Evolutionary conservation across 2,888 invertebrate genomes (phyloP), one percentile per base, ranked within the genome.

Genomic region (Branchinecta sandiegonensis): DNA sequence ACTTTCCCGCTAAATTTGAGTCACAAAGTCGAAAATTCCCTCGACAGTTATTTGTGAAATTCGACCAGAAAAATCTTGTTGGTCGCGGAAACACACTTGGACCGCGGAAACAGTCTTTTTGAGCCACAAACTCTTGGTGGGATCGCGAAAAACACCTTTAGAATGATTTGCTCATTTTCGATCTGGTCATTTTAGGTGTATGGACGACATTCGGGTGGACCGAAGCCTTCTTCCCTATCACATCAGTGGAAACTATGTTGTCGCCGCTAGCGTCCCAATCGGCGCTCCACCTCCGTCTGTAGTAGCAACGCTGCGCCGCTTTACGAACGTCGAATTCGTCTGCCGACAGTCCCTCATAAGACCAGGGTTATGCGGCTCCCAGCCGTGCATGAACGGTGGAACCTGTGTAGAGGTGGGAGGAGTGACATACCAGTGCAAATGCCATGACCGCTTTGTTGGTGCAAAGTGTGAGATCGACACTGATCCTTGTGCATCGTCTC

Each of bases 401-500:
- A 81, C 86, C 70, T 85, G 85, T 75, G 76, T 77, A 1, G 83
- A 83, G 10, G 78, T 77, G 48, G 83, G 81, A 46, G 67, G 67
- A 46, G 17, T 17, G 47, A 69, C 71, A 4, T 94, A 85, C 78
- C 83, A 85, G 73, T 95, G 94, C 76, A 78, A 83, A 65, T 94
- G 94, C 76, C 87, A 86, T 75, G 82, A 84, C 17, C 82, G 90
- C 69, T 93, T 86, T 79, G 80, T 82, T 7, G 94, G 95, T 2
- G 77, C 81, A 23, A 82, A 84, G 68, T 95, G 94, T 78, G 92
- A 94, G 78, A 80, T 88, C 65, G 94, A 95, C 78, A 81, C 85
- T 46, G 88, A 90, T 78, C 92, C 93, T 11, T 94, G 94, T 78
- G 88, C 88, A 1, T 87, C 89, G n/a, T 83, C 84, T 50, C 93